Evolutionary conservation across 2,888 invertebrate genomes (phyloP).

Genomic region (Aleiodes alternator): DNA sequence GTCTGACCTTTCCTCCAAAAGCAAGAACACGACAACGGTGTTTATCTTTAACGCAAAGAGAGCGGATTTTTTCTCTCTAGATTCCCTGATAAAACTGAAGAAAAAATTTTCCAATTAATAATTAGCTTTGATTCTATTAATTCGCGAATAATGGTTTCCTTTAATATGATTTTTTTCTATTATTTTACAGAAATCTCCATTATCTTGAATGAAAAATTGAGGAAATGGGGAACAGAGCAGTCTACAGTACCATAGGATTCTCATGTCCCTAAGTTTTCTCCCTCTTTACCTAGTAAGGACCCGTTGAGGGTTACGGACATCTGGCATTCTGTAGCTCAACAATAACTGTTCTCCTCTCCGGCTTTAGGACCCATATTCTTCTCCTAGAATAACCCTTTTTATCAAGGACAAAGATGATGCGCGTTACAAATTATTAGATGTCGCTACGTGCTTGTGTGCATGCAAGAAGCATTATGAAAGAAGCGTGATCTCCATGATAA

Average conservation of each 20-base stretch:
- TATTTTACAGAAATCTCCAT: conserved; percentile 42
- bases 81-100: conserved; percentile 2
- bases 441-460: too few relatives aligned
- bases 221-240: conserved; percentile 38
- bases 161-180: too few relatives aligned
- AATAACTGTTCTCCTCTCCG: conserved; percentile 4
- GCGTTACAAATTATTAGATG: too few relatives aligned
- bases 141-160: not conserved
- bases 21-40: conserved; percentile 4
- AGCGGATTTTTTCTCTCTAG: not conserved
- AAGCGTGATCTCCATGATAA: too few relatives aligned
- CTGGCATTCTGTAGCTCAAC: conserved; percentile 4
- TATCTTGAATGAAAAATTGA: conserved; percentile 26
- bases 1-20: conserved; percentile 64
- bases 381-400: too few relatives aligned
- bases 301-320: not conserved
- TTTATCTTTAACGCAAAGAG: conserved; percentile 5
- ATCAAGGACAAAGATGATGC: too few relatives aligned
- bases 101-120: not conserved
- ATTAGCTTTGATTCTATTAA: not conserved
- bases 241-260: conserved; percentile 41
- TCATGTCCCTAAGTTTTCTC: too few relatives aligned
- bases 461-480: not conserved
- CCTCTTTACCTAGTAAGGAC: conserved; percentile 29
- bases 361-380: too few relatives aligned